phyloP scores from a whole-genome alignment of 2,113 vertebrate species.

The Amblyopsis rosae region DNA sequence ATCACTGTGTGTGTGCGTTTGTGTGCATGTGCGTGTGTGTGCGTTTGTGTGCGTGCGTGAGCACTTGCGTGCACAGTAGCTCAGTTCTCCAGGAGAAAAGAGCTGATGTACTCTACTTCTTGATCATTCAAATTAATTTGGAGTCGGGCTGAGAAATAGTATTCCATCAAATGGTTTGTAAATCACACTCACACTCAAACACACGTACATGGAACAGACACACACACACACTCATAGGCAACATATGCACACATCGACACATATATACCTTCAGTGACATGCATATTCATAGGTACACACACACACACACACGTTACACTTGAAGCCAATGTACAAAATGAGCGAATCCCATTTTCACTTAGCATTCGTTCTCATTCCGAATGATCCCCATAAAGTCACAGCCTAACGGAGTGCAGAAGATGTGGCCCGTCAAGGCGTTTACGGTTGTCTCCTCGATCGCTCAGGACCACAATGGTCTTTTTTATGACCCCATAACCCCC shows the following conservation, averaged over 20 bases:
- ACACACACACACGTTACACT: background rate
- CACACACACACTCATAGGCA: background rate
- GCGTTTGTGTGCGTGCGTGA: slow-evolving; percentile 2
- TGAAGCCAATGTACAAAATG: slow-evolving; percentile 17
- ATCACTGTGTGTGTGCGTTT: slow-evolving; percentile 20
- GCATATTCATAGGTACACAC: slow-evolving; percentile 2
- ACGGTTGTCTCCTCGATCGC: slow-evolving; percentile 37
- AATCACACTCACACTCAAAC: slow-evolving; percentile 31
- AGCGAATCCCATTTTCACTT: slow-evolving; percentile 42
- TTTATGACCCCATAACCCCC: slow-evolving; percentile 41
- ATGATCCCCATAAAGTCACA: slow-evolving; percentile 36
- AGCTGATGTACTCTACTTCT: slow-evolving; percentile 46
- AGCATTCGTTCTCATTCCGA: slow-evolving; percentile 7
- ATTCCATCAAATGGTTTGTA: slow-evolving; percentile 59
- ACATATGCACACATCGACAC: background rate
- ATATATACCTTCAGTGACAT: background rate
- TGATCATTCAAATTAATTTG: slow-evolving; percentile 66
- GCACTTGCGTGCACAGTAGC: slow-evolving; percentile 10
- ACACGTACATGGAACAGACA: background rate
- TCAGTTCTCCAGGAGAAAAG: slow-evolving; percentile 23
- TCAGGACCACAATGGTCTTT: slow-evolving; percentile 48
- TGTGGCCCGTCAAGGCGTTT: slow-evolving; percentile 38
- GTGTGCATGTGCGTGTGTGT: background rate
- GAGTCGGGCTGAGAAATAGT: slow-evolving; percentile 59
- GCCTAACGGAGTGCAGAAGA: slow-evolving; percentile 40